Evolutionary conservation across 2,113 vertebrate genomes (phyloP).

Genomic region (Eudyptes chrysolophus): DNA sequence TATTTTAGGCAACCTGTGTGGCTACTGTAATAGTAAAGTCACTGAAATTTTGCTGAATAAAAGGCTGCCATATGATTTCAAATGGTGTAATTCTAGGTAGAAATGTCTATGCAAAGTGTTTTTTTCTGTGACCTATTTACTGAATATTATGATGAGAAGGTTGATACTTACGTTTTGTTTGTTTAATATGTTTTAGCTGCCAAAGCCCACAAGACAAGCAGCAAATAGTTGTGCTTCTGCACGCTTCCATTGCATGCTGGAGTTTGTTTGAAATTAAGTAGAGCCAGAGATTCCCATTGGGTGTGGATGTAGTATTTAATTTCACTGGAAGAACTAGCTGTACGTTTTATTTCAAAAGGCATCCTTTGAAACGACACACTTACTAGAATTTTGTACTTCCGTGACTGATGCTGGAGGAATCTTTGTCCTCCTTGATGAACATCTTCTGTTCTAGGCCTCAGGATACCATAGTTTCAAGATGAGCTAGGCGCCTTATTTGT

Average conservation of each 20-base stretch:
- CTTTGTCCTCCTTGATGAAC: not conserved
- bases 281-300: constrained; percentile 5
- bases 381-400: not conserved
- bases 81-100: constrained; percentile 67
- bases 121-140: constrained; percentile 61
- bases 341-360: not conserved
- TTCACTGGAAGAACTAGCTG: not conserved
- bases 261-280: not conserved
- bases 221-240: constrained; percentile 21
- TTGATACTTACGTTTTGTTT: not conserved
- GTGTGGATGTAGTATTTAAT: not conserved
- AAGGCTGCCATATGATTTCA: constrained; percentile 66
- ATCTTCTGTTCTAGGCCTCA: not conserved
- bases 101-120: constrained; percentile 69
- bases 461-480: not conserved
- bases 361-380: not conserved
- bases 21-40: constrained; percentile 41
- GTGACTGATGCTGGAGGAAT: not conserved
- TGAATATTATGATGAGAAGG: not conserved
- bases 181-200: constrained; percentile 29
- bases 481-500: not conserved
- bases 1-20: constrained; percentile 47
- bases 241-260: constrained; percentile 3
- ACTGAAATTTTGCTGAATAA: constrained; percentile 58
- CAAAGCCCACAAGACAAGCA: constrained; percentile 33